Percentiles rank a stretch among this genome's conserved stretches.
These are phyloP conservation scores for Archilochus colubris DNA, from an alignment of 2,113 vertebrate genomes.

Conservation along the genomic window DNA sequence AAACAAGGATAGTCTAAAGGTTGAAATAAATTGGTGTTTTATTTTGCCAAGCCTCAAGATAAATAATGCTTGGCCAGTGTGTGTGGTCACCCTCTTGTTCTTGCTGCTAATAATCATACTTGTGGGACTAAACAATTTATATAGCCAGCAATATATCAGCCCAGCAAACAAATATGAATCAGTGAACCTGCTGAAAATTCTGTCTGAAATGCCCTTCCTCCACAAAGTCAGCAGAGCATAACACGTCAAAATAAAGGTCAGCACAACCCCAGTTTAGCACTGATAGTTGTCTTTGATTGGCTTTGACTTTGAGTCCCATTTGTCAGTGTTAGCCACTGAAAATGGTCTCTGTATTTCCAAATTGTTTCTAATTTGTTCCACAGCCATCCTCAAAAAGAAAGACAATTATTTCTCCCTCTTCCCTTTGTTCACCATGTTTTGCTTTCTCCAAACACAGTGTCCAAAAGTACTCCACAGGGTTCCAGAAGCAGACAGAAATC, in stretches of 20 bases:
- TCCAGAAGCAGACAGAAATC: not conserved
- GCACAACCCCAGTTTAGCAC: not conserved
- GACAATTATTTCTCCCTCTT: not conserved
- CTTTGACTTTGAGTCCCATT: slow-evolving; percentile 13
- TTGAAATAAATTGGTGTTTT: slow-evolving; percentile 6
- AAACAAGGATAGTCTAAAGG: slow-evolving; percentile 1
- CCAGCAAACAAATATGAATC: slow-evolving; percentile 1
- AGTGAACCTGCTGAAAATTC: slow-evolving; percentile 22
- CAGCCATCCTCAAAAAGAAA: not conserved
- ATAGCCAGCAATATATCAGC: not conserved
- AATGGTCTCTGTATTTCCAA: slow-evolving; percentile 20
- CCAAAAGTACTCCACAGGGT: not conserved
- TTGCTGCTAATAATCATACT: slow-evolving; percentile 20
- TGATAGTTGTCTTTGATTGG: not conserved
- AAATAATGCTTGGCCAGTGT: not conserved
- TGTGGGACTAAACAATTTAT: slow-evolving; percentile 18
- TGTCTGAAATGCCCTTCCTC: not conserved
- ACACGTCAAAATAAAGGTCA: slow-evolving; percentile 58
- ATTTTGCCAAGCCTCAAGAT: not conserved
- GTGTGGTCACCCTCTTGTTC: not conserved
- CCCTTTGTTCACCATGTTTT: not conserved
- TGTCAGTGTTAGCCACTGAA: not conserved
- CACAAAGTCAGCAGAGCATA: slow-evolving; percentile 24
- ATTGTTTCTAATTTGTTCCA: not conserved
- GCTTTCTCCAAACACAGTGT: not conserved